Base-by-base conservation (phyloP, 2,797 vertebrate genomes). In the Myotis planiceps region DNA sequence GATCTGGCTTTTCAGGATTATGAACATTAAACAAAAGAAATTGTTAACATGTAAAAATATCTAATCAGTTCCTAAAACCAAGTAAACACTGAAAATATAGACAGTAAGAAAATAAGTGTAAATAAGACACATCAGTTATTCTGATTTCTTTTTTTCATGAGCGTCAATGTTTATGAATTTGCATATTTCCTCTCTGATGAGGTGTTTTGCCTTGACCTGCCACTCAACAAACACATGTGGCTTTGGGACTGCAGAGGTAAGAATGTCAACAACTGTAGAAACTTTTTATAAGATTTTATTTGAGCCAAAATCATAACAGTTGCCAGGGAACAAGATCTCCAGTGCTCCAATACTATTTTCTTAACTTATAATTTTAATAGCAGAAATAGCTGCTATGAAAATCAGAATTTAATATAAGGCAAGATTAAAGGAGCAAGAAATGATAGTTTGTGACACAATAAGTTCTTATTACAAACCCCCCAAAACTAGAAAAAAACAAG, bases 331-430 rank as follows among this genome's bases (percentile, higher is more conserved):
- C 39, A 32, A 63, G 79, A 65, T 65, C 58, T 65, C 55, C 63
- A 9, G 45, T 65, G 29, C 79, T 45, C 18, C 4, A 3, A 39
- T 39, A 39, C 37, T 39, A 39, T 60, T 89, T 88, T 82, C 66
- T 89, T 90, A 85, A 92, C 78, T 92, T 65, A 75, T 29, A 74
- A 72, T 86, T 78, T 69, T 88, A 92, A 53, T 32, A 32, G 45
- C 34, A 94, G 37, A 96, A 95, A 68, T 82, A 92, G 90, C 23
- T 58, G 37, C 60, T 60, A 21, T 42, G 13, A 96, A 34, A 92
- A 83, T 83, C 49, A 86, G 21, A 81, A 88, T 88, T 92, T 53
- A 75, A 23, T 53, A 72, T 45, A 84, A 85, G 29, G 65, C 18
- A 93, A 76, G 51, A 71, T 80, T 37, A 91, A 90, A 88, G 34